Conservation (phyloP, 2,888 invertebrate species). For the Eudemis profundana region DNA sequence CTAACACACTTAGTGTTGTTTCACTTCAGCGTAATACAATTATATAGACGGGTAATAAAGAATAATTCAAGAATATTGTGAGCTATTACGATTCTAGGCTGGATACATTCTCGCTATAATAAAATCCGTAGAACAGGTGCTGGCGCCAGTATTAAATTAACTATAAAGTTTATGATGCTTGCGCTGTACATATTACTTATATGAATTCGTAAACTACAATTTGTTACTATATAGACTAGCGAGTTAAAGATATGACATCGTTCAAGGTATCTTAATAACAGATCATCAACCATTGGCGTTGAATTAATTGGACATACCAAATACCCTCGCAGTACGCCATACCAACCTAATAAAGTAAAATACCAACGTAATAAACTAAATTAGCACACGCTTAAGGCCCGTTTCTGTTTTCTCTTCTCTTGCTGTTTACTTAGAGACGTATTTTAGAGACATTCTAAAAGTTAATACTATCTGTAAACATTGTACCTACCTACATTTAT, state of each 20-base stretch:
- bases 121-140: constrained; percentile 6
- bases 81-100: neutral
- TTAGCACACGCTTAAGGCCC: constrained; percentile 2
- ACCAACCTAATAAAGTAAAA: too few relatives aligned
- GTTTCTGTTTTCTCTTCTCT: too few relatives aligned
- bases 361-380: constrained; percentile 11
- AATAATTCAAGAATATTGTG: constrained; percentile 1
- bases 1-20: constrained; percentile 7
- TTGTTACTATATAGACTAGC: too few relatives aligned
- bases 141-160: neutral
- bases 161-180: neutral
- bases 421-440: too few relatives aligned
- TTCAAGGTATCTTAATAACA: constrained; percentile 5
- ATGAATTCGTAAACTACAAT: neutral
- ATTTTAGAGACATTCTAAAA: too few relatives aligned
- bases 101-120: neutral
- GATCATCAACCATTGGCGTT: neutral
- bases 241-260: neutral
- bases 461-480: too few relatives aligned
- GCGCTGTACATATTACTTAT: constrained; percentile 11
- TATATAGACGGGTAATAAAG: neutral
- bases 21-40: neutral
- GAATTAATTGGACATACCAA: constrained; percentile 20
- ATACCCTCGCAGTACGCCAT: neutral
- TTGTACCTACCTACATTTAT: too few relatives aligned